phyloP scores from a whole-genome alignment of 1,140 invertebrate species.

The Musca vetustissima region DNA sequence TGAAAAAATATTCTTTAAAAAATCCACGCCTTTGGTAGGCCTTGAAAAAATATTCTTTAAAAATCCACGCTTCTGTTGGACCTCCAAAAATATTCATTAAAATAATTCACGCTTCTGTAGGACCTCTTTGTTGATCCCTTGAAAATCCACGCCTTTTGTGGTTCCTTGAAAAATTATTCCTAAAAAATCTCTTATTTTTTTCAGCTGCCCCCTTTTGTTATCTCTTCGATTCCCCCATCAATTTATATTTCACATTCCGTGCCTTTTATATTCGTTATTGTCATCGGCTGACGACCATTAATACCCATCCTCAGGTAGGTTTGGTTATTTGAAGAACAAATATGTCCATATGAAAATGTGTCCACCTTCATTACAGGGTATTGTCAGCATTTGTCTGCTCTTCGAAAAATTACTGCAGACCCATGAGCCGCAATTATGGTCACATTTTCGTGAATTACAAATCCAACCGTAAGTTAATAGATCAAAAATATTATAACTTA shows the following conservation, averaged over 20 bases:
- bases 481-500: conserved; percentile 19
- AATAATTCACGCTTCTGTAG: too few species aligned
- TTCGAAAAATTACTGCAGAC: conserved; percentile 91
- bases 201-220: conserved; percentile 92
- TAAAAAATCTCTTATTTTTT: conserved; percentile 29
- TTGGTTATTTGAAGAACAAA: not conserved
- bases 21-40: too few species aligned
- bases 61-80: too few species aligned
- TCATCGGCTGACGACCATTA: conserved; percentile 87
- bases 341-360: too few species aligned
- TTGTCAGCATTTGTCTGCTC: conserved; percentile 76
- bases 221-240: conserved; percentile 83
- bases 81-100: too few species aligned
- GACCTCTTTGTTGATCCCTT: too few species aligned
- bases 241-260: conserved; percentile 86
- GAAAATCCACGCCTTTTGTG: too few species aligned
- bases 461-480: conserved; percentile 83
- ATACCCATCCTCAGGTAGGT: conserved; percentile 76
- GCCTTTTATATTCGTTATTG: conserved; percentile 91
- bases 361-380: conserved; percentile 63
- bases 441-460: conserved; percentile 82
- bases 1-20: too few species aligned
- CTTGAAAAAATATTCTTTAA: too few species aligned
- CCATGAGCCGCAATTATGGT: conserved; percentile 86
- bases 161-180: too few species aligned